These are phyloP conservation scores for Lutjanus erythropterus DNA, from an alignment of 2,113 vertebrate species.

Conservation along the genomic window DNA sequence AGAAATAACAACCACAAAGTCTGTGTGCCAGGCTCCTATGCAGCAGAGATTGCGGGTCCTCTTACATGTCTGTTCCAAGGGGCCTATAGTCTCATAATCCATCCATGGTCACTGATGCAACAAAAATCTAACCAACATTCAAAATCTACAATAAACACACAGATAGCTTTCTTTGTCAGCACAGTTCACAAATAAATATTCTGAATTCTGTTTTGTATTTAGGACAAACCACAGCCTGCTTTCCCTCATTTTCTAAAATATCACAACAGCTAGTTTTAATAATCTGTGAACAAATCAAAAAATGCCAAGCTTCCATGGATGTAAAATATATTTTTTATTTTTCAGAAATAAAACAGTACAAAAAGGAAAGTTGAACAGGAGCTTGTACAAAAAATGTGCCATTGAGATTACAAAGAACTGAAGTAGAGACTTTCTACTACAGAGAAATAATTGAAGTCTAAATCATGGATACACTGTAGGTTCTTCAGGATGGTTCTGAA, in stretches of 20 bases:
- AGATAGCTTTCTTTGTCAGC: not conserved
- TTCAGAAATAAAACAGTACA: conserved; percentile 50
- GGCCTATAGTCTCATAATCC: too few relatives aligned
- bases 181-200: not conserved
- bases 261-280: not conserved
- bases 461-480: not conserved
- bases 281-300: not conserved
- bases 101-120: too few relatives aligned
- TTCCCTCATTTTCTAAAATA: not conserved
- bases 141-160: not conserved
- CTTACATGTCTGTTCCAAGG: too few relatives aligned
- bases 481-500: not conserved
- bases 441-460: not conserved
- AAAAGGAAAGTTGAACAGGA: conserved; percentile 35
- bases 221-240: not conserved
- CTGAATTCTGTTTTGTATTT: not conserved
- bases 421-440: not conserved
- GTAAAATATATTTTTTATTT: conserved; percentile 64
- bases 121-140: not conserved
- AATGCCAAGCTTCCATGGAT: not conserved
- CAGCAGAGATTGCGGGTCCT: too few relatives aligned
- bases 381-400: conserved; percentile 47
- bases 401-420: conserved; percentile 12
- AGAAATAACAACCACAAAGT: too few relatives aligned
- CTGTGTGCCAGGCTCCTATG: too few relatives aligned